A percentile compares a stretch with the other conserved stretches of the same genome.
These are phyloP conservation scores for Paraescarpia echinospica DNA, from an alignment of 1,140 invertebrate species.

Conservation along the genomic window DNA sequence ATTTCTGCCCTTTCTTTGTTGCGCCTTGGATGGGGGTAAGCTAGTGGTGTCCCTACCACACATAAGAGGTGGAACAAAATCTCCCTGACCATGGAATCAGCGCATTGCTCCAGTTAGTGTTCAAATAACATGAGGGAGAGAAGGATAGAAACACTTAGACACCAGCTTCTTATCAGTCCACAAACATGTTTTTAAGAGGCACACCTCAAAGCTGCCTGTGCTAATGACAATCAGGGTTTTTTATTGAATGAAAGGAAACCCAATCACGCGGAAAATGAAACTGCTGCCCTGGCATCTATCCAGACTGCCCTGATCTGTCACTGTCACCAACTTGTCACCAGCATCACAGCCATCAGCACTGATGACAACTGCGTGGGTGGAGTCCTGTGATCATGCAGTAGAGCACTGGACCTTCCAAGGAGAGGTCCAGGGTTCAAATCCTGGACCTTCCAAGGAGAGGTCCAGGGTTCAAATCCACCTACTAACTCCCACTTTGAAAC, in stretches of 20 bases:
- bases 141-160: background rate
- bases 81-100: background rate
- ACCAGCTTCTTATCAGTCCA: background rate
- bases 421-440: too few species aligned
- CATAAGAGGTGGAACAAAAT: background rate
- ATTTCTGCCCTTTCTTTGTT: too few species aligned
- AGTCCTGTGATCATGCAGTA: too few species aligned
- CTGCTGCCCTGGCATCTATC: background rate
- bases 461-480: too few species aligned
- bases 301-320: background rate
- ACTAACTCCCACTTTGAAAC: too few species aligned
- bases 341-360: background rate
- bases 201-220: background rate
- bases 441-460: too few species aligned
- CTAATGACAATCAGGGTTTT: background rate
- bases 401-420: too few species aligned
- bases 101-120: too few species aligned
- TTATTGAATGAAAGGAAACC: slow-evolving; percentile 6
- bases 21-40: too few species aligned
- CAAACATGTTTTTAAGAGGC: background rate
- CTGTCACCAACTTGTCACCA: background rate
- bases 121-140: background rate
- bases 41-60: background rate
- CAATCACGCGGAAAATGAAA: background rate
- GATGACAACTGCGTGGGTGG: too few species aligned